A percentile compares a stretch with the other conserved stretches of the same genome.
Evolutionary conservation across 2,888 invertebrate genomes (phyloP).

Genomic region (Copidosoma aretas): DNA sequence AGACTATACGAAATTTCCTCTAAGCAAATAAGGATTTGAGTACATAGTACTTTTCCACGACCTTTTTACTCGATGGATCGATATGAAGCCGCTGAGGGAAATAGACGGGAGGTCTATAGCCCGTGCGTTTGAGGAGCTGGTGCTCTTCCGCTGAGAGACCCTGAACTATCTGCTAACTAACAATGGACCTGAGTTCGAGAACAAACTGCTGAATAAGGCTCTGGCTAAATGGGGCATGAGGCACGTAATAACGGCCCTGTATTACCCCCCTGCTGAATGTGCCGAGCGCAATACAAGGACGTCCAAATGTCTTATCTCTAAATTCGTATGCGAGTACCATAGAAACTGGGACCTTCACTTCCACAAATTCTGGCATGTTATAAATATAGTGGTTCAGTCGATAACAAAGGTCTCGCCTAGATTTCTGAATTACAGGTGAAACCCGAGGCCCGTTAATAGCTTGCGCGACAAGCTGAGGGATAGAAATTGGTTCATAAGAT

Average conservation of each 20-base stretch:
- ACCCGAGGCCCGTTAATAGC: conserved; percentile 6
- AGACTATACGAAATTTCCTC: neutral
- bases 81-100: neutral
- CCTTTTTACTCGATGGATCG: neutral
- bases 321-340: neutral
- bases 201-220: neutral
- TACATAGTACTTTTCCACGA: neutral
- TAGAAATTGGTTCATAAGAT: neutral
- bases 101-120: neutral
- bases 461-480: conserved; percentile 5
- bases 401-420: neutral
- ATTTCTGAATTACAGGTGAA: conserved; percentile 4
- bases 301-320: neutral
- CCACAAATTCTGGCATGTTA: conserved; percentile 6
- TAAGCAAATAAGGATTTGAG: neutral
- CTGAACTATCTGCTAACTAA: conserved; percentile 5
- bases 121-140: neutral
- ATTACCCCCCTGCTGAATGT: conserved; percentile 33
- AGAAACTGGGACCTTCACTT: conserved; percentile 1
- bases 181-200: conserved; percentile 24
- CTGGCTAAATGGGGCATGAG: neutral
- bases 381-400: conserved; percentile 5
- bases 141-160: conserved; percentile 33
- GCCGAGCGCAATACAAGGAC: conserved; percentile 32
- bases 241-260: conserved; percentile 22